These are phyloP conservation scores for Nesometra sesokonis DNA, from an alignment of 35 echinoderm and acorn worm species.

Conservation along the genomic window DNA sequence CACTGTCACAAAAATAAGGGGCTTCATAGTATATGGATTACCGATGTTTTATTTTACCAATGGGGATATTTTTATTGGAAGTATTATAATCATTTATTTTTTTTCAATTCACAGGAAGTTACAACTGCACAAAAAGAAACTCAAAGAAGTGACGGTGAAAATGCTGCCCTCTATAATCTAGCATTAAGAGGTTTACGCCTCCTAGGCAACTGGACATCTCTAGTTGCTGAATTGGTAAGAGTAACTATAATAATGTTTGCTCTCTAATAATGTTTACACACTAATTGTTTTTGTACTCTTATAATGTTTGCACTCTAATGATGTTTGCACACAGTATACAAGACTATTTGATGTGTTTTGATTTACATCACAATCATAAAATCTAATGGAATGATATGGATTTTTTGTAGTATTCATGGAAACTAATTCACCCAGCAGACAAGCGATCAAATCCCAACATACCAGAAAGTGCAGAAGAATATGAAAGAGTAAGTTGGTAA, in stretches of 20 bases:
- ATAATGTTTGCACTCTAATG: no score
- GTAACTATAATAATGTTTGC: neutral
- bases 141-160: conserved; percentile 70
- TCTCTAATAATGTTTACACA: no score
- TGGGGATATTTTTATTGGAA: no score
- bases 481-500: conserved; percentile 74
- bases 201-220: conserved; percentile 70
- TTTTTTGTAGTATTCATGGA: conserved; percentile 90
- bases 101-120: conserved; percentile 38
- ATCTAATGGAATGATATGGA: neutral
- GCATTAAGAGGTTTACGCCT: conserved; percentile 69
- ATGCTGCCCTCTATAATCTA: conserved; percentile 66
- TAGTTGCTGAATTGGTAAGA: conserved; percentile 91
- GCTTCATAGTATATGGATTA: no score
- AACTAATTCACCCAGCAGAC: conserved; percentile 88
- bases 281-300: no score
- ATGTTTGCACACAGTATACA: no score
- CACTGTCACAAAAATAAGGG: no score
- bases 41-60: no score
- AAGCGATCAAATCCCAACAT: conserved; percentile 60
- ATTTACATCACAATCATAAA: no score
- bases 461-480: conserved; percentile 86
- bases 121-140: conserved; percentile 97
- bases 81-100: no score
- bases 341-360: no score